Percentiles rank a stretch among this genome's conserved stretches.
Conservation (phyloP, 2,113 vertebrate species). For the Myiagra hebetior region DNA sequence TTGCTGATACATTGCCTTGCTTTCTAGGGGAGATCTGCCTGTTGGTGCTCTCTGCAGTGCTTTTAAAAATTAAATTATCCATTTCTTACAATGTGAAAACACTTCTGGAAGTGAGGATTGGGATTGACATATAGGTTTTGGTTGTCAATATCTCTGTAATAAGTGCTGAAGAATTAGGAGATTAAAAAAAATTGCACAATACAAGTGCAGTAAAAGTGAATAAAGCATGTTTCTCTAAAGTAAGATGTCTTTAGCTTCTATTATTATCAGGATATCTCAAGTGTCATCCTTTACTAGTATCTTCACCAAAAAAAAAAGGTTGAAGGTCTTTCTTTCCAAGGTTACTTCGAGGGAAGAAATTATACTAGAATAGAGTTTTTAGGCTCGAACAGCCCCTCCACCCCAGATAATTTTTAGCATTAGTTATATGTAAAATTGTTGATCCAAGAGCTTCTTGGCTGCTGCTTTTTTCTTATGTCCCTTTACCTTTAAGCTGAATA, state of each 20-base stretch:
- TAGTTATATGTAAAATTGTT: neutral
- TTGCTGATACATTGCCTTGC: neutral
- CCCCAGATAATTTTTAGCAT: neutral
- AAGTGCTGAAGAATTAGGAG: neutral
- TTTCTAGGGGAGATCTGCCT: neutral
- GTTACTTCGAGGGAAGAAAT: neutral
- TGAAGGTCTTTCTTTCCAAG: neutral
- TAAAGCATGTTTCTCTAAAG: neutral
- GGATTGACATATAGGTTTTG: neutral
- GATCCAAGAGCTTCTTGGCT: neutral
- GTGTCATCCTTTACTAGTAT: neutral
- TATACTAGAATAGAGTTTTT: neutral
- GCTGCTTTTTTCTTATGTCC: neutral
- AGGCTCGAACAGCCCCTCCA: neutral
- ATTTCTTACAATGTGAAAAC: neutral
- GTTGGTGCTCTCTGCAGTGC: accelerated
- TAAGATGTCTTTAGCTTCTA: neutral
- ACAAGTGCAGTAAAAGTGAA: neutral
- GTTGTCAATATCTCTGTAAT: neutral
- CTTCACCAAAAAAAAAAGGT: neutral
- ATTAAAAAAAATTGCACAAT: neutral
- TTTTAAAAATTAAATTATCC: neutral
- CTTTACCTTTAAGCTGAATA: neutral
- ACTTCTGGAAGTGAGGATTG: neutral
- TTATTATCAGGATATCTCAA: neutral